Conservation (phyloP, 2,113 vertebrate species). For the Paramormyrops kingsleyae region DNA sequence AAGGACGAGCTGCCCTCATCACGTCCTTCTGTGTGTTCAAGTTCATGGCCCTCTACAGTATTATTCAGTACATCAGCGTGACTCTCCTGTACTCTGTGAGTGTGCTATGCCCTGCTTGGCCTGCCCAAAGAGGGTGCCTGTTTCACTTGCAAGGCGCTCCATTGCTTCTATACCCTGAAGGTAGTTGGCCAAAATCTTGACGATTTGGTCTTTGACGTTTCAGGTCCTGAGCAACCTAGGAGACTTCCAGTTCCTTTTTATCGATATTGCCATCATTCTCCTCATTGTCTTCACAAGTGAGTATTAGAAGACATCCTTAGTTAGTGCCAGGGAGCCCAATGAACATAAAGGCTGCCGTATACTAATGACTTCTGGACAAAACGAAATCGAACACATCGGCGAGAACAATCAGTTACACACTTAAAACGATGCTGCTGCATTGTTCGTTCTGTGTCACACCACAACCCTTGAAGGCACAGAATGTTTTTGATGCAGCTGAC, state of each 20-base stretch:
- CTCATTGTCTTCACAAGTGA: constrained; percentile 95
- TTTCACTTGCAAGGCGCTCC: neutral
- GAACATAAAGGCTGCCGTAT: neutral
- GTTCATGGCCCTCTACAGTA: constrained; percentile 98
- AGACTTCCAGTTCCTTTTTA: constrained; percentile 98
- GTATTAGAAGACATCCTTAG: constrained; percentile 43
- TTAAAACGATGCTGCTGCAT: neutral
- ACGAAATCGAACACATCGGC: neutral
- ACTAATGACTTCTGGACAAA: neutral
- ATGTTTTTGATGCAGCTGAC: neutral
- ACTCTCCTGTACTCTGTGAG: constrained; percentile 92
- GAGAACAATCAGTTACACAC: neutral
- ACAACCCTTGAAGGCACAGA: neutral
- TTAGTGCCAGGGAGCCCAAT: neutral
- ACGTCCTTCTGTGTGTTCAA: constrained; percentile 99
- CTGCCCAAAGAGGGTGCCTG: neutral
- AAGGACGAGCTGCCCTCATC: constrained; percentile 92
- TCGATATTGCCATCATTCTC: constrained; percentile 92
- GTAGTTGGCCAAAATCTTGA: neutral
- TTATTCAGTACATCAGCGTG: constrained; percentile 96
- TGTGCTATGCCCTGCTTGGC: constrained; percentile 22
- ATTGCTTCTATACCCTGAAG: neutral
- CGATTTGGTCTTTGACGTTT: constrained; percentile 7
- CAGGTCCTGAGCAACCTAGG: constrained; percentile 93
- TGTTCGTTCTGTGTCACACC: neutral